Percentiles rank a stretch among this genome's conserved stretches.
These are phyloP conservation scores for Slavum lentiscoides DNA, from an alignment of 2,888 invertebrate genomes.

Conservation along the genomic window DNA sequence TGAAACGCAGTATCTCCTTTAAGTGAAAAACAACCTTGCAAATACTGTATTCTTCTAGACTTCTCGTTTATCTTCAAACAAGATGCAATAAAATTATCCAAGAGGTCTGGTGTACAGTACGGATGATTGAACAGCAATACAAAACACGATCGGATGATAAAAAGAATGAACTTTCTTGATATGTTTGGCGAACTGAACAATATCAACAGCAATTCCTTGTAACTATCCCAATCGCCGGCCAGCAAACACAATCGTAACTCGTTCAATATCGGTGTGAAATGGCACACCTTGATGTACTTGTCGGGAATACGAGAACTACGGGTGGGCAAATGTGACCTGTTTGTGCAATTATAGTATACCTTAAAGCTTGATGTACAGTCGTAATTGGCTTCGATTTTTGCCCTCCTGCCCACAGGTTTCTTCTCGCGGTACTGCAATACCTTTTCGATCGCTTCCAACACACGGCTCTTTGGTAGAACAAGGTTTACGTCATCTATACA, in stretches of 20 bases:
- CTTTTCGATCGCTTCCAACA: slow-evolving; percentile 12
- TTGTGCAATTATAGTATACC: background rate
- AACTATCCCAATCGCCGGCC: slow-evolving; percentile 23
- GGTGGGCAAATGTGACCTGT: background rate
- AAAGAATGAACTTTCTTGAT: background rate
- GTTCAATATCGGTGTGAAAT: background rate
- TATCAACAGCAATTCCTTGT: slow-evolving; percentile 11
- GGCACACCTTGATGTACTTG: background rate
- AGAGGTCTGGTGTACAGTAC: slow-evolving; percentile 5
- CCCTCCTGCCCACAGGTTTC: background rate
- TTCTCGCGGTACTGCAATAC: background rate
- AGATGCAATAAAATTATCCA: slow-evolving; percentile 28
- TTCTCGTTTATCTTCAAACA: slow-evolving; percentile 22
- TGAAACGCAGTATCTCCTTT: background rate
- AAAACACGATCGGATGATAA: slow-evolving; percentile 1
- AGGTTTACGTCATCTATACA: background rate
- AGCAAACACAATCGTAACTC: slow-evolving; percentile 31
- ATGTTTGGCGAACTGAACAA: slow-evolving; percentile 5
- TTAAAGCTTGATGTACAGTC: background rate
- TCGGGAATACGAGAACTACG: background rate
- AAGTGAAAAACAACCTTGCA: slow-evolving; percentile 34
- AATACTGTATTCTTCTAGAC: slow-evolving; percentile 11
- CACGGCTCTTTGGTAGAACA: background rate
- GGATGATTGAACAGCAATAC: slow-evolving; percentile 37
- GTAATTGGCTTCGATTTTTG: background rate